Evolutionary conservation across 1,140 invertebrate species (phyloP).

Genomic region (Brachionus koreanus): DNA sequence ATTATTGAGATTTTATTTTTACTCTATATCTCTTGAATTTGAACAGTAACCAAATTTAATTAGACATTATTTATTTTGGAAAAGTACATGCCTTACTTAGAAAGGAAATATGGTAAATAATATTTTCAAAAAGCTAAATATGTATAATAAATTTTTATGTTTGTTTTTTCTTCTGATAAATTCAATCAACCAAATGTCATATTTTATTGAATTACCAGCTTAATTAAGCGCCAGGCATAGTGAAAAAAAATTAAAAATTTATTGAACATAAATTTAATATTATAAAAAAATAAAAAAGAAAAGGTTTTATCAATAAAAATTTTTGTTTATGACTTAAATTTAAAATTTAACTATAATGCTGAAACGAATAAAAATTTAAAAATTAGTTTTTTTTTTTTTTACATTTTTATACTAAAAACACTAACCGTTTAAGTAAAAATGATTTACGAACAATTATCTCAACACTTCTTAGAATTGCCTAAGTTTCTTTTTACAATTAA

Average conservation of each 20-base stretch:
- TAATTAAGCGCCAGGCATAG: neutral
- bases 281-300: neutral
- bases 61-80: too few relatives aligned
- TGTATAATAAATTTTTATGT: too few relatives aligned
- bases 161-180: neutral
- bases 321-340: neutral
- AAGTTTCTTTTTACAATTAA: neutral
- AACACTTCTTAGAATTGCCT: neutral
- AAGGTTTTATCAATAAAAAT: neutral
- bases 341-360: neutral
- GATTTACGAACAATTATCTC: neutral
- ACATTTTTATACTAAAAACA: slow-evolving; percentile 2
- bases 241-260: neutral
- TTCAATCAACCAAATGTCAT: neutral
- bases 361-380: neutral
- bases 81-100: too few relatives aligned
- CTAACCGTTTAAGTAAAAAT: neutral
- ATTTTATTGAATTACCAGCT: neutral
- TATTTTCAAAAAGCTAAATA: too few relatives aligned
- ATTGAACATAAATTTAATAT: neutral
- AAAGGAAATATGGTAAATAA: too few relatives aligned
- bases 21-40: too few relatives aligned
- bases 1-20: too few relatives aligned
- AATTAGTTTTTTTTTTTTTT: neutral
- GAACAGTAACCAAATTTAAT: too few relatives aligned